Evolutionary conservation across 1,140 invertebrate species (phyloP), one percentile per base, ranked within the genome.

Genomic region (Aphelinus atriplicis): DNA sequence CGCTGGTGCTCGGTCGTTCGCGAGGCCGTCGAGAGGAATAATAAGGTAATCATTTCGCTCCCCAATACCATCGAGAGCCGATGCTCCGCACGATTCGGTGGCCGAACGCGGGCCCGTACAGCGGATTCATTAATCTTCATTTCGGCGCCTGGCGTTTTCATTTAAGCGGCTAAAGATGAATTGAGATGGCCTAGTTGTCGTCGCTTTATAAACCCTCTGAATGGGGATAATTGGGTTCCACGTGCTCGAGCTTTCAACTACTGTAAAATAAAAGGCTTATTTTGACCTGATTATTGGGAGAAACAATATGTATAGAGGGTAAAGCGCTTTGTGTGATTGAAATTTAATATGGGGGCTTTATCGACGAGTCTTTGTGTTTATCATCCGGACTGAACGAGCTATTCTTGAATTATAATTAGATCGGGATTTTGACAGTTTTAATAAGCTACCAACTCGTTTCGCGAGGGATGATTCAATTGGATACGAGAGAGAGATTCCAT

Each of bases 1-100:
- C 90, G 92, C 88, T 97, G 94, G 94, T 89, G 91, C 3, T 90
- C 93, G 61, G 90, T 95, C 50, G 90, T 96, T 70, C 92, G 91
- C 55, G 90, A 92, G 75, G 92, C 93, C 76, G 91, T 92, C 43
- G 90, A 92, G 70, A 89, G 89, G 80, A 92, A 91, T 81, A 91
- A 88, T 81, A 90, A 90, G 89, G 91, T 91, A 82, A 53, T 6
- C 26, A 26, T 26, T 26, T 26, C 26, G 26, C 26, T 26, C 26
- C 26, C 26, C 26, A 26, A 26, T 26, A 26, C 26, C 26, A 26
- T 26, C 26, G 26, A 26, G 26, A 26, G 26, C 26, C 26, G 26
- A 26, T 26, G 26, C 26, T 26, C 26, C 26, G 26, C 26, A 26
- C 26, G 26, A 26, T 26, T 26, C 26, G 26, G 26, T 26, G 26